These are phyloP conservation scores for Helleia helle DNA, from an alignment of 2,888 invertebrate genomes.

Conservation along the genomic window DNA sequence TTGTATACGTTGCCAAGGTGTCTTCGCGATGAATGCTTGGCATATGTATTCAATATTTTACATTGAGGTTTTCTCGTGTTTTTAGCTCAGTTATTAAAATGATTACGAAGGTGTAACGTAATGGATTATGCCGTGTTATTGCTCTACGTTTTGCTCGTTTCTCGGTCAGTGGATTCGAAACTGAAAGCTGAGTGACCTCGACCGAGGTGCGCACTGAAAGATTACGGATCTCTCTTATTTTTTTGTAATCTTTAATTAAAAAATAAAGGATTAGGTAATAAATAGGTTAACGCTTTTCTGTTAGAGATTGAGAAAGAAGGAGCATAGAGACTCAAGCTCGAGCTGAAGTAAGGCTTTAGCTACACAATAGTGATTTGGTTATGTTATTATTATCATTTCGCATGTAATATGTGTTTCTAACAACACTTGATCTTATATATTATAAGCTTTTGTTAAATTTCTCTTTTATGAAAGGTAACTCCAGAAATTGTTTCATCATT, in stretches of 20 bases:
- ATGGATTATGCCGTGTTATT: conserved; percentile 19
- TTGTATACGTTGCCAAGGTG: conserved; percentile 9
- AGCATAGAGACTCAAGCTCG: too few species aligned
- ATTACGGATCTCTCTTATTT: conserved; percentile 31
- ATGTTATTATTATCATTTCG: too few species aligned
- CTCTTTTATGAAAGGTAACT: too few species aligned
- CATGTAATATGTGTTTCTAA: too few species aligned
- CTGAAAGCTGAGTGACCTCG: conserved; percentile 57
- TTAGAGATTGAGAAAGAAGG: too few species aligned
- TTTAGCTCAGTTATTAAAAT: conserved; percentile 12
- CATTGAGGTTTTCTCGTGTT: conserved; percentile 1
- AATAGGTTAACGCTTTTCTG: too few species aligned
- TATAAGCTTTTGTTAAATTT: too few species aligned
- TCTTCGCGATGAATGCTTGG: conserved; percentile 4
- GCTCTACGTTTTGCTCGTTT: conserved; percentile 13
- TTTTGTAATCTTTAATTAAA: not conserved
- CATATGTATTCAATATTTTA: conserved; percentile 2
- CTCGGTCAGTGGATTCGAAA: conserved; percentile 30
- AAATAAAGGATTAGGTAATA: too few species aligned
- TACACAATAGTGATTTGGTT: too few species aligned
- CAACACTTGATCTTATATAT: too few species aligned
- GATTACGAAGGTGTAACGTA: conserved; percentile 8
- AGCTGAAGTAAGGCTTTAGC: too few species aligned
- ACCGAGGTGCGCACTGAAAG: conserved; percentile 56
- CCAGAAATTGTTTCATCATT: too few species aligned